phyloP scores from a whole-genome alignment of 2,113 vertebrate genomes.

The Sinosuthora webbiana region DNA sequence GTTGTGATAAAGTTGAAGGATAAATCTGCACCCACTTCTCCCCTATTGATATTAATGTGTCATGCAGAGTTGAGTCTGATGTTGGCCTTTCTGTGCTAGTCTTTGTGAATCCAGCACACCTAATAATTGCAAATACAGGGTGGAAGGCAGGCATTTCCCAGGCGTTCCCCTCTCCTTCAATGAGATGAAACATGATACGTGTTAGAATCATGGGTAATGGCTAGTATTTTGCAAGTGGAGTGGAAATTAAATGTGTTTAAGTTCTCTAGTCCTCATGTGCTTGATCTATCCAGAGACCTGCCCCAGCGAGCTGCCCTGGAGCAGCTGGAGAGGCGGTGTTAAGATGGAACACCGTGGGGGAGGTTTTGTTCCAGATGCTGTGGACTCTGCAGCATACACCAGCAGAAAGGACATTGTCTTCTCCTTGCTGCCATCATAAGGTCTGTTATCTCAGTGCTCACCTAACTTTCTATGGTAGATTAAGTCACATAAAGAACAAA shows the following conservation, averaged over 20 bases:
- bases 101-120: not conserved
- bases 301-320: not conserved
- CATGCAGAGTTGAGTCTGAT: not conserved
- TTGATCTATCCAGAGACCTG: not conserved
- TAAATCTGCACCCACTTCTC: slow-evolving; percentile 14
- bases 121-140: not conserved
- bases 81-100: not conserved
- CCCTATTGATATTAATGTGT: not conserved
- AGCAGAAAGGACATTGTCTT: not conserved
- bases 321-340: not conserved
- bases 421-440: fast-evolving
- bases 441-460: not conserved
- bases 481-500: not conserved
- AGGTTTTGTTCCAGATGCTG: fast-evolving
- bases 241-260: not conserved
- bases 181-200: not conserved
- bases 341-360: fast-evolving
- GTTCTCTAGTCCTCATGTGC: not conserved
- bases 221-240: not conserved
- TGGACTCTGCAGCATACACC: not conserved
- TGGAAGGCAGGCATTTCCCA: not conserved
- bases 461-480: fast-evolving
- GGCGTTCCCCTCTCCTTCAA: fast-evolving
- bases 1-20: not conserved
- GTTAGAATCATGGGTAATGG: not conserved